These are phyloP conservation scores for Coelinius sp. DNA, from an alignment of 2,888 invertebrate species.

Conservation along the genomic window DNA sequence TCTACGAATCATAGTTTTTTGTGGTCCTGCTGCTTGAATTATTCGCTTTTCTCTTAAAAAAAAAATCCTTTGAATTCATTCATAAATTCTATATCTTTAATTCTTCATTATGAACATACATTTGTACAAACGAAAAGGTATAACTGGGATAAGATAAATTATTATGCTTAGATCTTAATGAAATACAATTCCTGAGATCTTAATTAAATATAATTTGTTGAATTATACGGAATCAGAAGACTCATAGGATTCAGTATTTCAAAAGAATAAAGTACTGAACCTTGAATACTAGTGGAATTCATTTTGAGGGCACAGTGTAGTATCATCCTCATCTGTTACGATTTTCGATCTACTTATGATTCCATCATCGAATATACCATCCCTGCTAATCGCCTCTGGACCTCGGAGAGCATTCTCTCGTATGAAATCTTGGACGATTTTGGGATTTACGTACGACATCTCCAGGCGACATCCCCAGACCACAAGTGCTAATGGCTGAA, in stretches of 20 bases:
- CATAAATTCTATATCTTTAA: not conserved
- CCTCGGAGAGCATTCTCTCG: slow-evolving; percentile 75
- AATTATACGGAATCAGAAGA: not conserved
- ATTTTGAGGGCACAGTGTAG: slow-evolving; percentile 68
- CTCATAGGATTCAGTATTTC: not conserved
- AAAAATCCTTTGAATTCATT: not conserved
- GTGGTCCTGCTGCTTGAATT: not conserved
- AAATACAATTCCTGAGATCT: not conserved
- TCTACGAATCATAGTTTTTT: slow-evolving; percentile 12
- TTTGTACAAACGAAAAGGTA: not conserved
- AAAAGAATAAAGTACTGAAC: not conserved
- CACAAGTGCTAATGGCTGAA: slow-evolving; percentile 81
- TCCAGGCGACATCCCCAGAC: slow-evolving; percentile 82
- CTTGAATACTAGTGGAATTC: not conserved
- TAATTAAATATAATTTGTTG: not conserved
- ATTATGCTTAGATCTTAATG: not conserved
- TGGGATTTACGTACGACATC: slow-evolving; percentile 78
- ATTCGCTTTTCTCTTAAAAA: not conserved
- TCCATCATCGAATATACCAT: slow-evolving; percentile 73
- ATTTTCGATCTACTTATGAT: slow-evolving; percentile 70
- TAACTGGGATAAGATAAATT: not conserved
- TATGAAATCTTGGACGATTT: slow-evolving; percentile 76
- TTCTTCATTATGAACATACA: not conserved
- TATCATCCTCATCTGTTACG: slow-evolving; percentile 71
- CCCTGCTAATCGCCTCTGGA: slow-evolving; percentile 71